phyloP scores from a whole-genome alignment of 1,140 invertebrate species.

The Anadara kagoshimensis region DNA sequence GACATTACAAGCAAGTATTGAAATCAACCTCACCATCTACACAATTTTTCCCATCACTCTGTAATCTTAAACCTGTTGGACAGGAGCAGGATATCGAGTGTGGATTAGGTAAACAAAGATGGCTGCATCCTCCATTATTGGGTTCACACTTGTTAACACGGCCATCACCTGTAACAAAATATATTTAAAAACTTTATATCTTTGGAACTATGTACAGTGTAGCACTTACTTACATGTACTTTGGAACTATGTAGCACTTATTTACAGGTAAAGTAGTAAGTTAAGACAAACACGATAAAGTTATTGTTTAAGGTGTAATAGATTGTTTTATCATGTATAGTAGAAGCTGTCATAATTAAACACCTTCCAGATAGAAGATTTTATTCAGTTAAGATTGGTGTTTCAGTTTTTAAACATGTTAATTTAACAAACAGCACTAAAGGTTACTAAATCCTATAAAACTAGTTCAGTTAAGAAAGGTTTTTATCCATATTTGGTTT shows the following conservation, averaged over 20 bases:
- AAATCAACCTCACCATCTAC: conserved; percentile 59
- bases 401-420: no score
- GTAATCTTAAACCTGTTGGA: conserved; percentile 84
- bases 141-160: conserved; percentile 79
- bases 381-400: no score
- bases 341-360: no score
- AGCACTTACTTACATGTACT: no score
- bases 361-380: no score
- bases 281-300: neutral
- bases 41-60: conserved; percentile 85
- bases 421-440: no score
- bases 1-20: no score
- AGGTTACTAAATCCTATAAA: no score
- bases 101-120: conserved; percentile 94
- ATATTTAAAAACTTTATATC: neutral
- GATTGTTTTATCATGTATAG: no score
- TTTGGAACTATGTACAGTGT: neutral
- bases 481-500: no score
- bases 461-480: no score
- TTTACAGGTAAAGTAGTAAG: neutral
- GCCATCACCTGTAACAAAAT: neutral
- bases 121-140: conserved; percentile 89
- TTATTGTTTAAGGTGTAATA: neutral
- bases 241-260: no score
- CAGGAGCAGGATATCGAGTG: conserved; percentile 84